These are phyloP conservation scores for Erebia ligea DNA, from an alignment of 2,888 invertebrate genomes.

Conservation along the genomic window DNA sequence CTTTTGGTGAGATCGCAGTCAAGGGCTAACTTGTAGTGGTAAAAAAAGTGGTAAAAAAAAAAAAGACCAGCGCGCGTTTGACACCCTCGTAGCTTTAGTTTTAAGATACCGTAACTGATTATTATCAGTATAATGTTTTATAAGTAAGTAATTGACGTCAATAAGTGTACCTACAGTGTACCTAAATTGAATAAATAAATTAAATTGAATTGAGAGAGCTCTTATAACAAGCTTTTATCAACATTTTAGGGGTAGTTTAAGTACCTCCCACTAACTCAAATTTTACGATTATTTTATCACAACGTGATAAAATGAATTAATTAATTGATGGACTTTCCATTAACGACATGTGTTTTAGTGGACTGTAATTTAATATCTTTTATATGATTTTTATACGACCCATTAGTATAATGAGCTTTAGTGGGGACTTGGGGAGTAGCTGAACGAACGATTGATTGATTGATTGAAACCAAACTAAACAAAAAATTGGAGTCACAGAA, in stretches of 20 bases:
- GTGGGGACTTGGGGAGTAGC: neutral
- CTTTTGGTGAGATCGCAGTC: no score
- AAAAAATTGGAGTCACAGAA: neutral
- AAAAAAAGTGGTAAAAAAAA: no score
- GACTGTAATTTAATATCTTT: neutral
- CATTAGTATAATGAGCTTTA: constrained; percentile 5
- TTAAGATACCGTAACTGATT: no score
- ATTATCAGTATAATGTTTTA: no score
- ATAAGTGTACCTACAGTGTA: no score
- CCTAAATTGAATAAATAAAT: no score
- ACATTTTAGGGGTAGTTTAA: neutral
- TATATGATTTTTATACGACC: neutral
- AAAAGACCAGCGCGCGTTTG: no score
- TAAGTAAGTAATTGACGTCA: no score
- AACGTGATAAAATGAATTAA: neutral
- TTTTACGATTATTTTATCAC: neutral
- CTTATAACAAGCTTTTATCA: neutral
- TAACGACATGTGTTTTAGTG: constrained; percentile 11
- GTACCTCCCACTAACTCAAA: neutral
- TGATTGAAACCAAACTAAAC: neutral
- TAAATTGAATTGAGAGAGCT: no score
- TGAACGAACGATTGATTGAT: no score
- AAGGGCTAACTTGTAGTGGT: no score
- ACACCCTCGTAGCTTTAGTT: no score
- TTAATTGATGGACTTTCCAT: constrained; percentile 21